Evolutionary conservation across 2,888 invertebrate genomes (phyloP).

Genomic region (Acleris laterana): DNA sequence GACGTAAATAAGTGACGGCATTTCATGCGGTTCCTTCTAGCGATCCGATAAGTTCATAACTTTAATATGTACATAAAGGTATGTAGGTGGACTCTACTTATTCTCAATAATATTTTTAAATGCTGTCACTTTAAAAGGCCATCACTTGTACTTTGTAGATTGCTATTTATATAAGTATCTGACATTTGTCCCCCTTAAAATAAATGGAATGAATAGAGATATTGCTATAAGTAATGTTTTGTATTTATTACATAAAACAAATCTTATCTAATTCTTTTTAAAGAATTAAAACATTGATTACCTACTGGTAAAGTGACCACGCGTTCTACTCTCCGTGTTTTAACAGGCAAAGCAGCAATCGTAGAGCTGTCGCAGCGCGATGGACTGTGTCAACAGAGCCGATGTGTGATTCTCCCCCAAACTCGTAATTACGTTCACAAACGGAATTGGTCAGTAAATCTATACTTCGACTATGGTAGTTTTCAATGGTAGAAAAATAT

Average conservation of each 20-base stretch:
- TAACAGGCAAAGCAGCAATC: conserved; percentile 48
- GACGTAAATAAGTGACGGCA: conserved; percentile 68
- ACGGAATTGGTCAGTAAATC: conserved; percentile 67
- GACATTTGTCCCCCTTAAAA: conserved; percentile 52
- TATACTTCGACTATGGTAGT: conserved; percentile 66
- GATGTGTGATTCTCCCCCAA: conserved; percentile 47
- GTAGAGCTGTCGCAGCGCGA: conserved; percentile 69
- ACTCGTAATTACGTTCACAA: conserved; percentile 50
- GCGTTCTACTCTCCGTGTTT: conserved; percentile 15
- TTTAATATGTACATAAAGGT: conserved; percentile 55
- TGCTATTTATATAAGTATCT: conserved; percentile 53
- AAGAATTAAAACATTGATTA: conserved; percentile 26
- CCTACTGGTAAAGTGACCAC: conserved; percentile 7
- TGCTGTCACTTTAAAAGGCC: conserved; percentile 71
- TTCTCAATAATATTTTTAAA: conserved; percentile 59
- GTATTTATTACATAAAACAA: conserved; percentile 36
- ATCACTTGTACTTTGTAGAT: conserved; percentile 77
- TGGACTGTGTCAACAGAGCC: conserved; percentile 53
- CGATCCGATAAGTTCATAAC: conserved; percentile 60
- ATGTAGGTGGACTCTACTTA: conserved; percentile 57
- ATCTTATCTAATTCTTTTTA: conserved; percentile 27
- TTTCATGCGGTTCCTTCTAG: conserved; percentile 69
- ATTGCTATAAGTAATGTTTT: conserved; percentile 54
- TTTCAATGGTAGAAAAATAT: conserved; percentile 79
- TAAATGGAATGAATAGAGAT: conserved; percentile 70